These are phyloP conservation scores for Diadumene lineata DNA, from an alignment of 92 coral and sea anemone genomes.

Conservation along the genomic window DNA sequence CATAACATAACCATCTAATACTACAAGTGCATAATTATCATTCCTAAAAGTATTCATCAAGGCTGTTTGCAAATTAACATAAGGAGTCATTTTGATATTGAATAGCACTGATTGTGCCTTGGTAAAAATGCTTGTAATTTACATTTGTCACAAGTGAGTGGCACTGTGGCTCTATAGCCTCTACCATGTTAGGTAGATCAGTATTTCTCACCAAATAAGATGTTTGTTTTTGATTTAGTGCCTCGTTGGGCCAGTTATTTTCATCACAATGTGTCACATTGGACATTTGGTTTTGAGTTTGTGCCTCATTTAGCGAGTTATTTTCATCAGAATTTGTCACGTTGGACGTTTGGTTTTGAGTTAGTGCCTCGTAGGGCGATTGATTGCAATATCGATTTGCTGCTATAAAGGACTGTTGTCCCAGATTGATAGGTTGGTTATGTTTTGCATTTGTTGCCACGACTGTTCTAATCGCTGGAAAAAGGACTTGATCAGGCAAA, in stretches of 20 bases:
- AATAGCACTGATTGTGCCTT: conserved; percentile 38
- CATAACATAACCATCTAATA: conserved; percentile 51
- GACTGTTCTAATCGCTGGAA: too few species aligned
- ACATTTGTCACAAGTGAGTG: conserved; percentile 32
- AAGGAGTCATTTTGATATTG: conserved; percentile 42
- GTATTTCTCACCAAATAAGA: conserved; percentile 34
- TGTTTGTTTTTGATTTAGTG: conserved; percentile 16
- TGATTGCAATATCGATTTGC: too few species aligned
- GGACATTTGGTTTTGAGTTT: background rate
- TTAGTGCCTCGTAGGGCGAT: too few species aligned
- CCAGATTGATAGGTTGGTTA: too few species aligned
- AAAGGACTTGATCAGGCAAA: too few species aligned
- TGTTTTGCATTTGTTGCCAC: too few species aligned
- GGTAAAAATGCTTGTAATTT: conserved; percentile 56
- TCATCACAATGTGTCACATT: background rate
- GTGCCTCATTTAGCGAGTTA: too few species aligned
- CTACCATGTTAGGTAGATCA: conserved; percentile 45
- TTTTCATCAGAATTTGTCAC: too few species aligned
- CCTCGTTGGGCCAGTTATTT: background rate
- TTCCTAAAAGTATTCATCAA: conserved; percentile 55
- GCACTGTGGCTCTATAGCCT: conserved; percentile 42
- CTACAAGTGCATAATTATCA: conserved; percentile 48
- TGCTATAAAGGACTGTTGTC: too few species aligned
- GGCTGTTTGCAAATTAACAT: conserved; percentile 47
- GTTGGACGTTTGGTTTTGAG: too few species aligned